Percentiles rank a stretch among this genome's conserved stretches.
Conservation (phyloP, 2,113 vertebrate species). For the Prunella himalayana region DNA sequence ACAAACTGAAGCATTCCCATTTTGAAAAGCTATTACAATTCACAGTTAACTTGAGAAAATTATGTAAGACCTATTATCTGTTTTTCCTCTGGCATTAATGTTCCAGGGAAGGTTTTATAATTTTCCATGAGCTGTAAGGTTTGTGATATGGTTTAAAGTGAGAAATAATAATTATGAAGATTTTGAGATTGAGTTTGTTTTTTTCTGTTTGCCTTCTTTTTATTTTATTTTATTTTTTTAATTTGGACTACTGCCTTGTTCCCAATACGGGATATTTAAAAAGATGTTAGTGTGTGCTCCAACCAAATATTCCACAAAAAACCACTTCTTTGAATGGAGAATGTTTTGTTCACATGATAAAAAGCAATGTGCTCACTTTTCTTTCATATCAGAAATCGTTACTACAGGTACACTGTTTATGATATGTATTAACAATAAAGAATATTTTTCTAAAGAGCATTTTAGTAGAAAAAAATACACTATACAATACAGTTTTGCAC, state of each 20-base stretch:
- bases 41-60: background rate
- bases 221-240: background rate
- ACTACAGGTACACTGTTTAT: background rate
- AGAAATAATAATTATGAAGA: background rate
- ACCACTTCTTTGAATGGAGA: background rate
- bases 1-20: background rate
- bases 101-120: background rate
- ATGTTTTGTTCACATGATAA: background rate
- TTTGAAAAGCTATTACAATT: conserved; percentile 13
- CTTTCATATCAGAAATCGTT: background rate
- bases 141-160: background rate
- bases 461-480: background rate
- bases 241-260: background rate
- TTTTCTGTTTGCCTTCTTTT: background rate
- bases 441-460: background rate
- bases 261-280: background rate
- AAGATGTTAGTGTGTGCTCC: background rate
- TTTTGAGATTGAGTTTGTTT: background rate
- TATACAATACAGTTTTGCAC: background rate
- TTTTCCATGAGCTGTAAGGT: background rate
- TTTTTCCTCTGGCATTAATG: background rate
- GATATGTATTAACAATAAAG: background rate
- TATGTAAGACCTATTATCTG: background rate
- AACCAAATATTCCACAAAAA: background rate
- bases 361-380: background rate